Evolutionary conservation across 2,888 invertebrate species (phyloP), one percentile per base, ranked within the genome.

Genomic region (Melanophora roralis): DNA sequence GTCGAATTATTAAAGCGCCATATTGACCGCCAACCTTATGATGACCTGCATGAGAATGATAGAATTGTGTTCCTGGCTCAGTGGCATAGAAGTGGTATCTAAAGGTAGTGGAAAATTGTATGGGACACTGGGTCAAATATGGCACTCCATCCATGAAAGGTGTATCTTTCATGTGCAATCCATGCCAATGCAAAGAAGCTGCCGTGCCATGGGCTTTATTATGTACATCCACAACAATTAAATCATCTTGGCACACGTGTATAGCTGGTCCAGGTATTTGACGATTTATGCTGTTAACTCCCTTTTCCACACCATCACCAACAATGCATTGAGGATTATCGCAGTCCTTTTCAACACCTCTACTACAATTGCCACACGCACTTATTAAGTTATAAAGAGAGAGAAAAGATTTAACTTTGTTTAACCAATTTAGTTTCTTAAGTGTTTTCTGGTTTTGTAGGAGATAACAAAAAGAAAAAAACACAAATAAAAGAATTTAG

Each of bases 131-230:
- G 0, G 95, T 95, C 7, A 96, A 92, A 82, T 93, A 93, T 0
- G 96, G 95, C 0, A 96, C 95, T 0, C 96, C 96, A 82, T 96
- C 96, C 95, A 95, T 96, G 86, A 93, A 95, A 0, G 95, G 95
- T 0, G 94, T 93, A 0, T 92, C 92, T 21, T 90, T 89, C 90
- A 95, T 95, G 85, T 95, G 95, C 84, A 94, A 93, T 0, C 97
- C 97, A 85, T 97, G 97, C 96, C 97, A 97, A 86, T 97, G 97
- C 23, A 97, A 93, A 0, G 94, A 93, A 0, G 95, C 95, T 1
- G 94, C 93, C 85, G 95, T 95, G 0, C 94, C 94, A 86, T 92
- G 92, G 87, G 97, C 90, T 64, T 92, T 91, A 86, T 97, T 97
- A 65, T 92, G 92, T 9, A 96, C 94, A 85, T 96, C 95, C 0